These are phyloP conservation scores for Cliona cf. orientalis DNA, from an alignment of 37 sponge, comb jelly and placozoan genomes.

Conservation along the genomic window DNA sequence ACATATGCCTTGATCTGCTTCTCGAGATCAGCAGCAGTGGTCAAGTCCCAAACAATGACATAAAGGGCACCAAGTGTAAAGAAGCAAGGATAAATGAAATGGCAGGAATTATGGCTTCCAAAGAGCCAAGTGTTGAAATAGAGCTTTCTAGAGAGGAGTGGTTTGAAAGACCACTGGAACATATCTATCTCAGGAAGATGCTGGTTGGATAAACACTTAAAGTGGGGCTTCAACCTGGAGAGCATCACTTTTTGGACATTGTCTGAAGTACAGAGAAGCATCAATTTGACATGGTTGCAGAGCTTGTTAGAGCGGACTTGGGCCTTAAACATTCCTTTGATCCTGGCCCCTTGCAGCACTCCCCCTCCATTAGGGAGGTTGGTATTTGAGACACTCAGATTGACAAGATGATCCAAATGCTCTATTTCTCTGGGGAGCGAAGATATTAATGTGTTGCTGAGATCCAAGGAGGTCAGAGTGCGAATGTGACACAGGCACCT, in stretches of 20 bases:
- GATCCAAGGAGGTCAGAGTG: slow-evolving; percentile 73
- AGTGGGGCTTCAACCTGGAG: slow-evolving; percentile 29
- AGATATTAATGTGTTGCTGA: slow-evolving; percentile 49
- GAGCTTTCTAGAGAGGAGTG: slow-evolving; percentile 20
- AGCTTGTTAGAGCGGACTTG: slow-evolving; percentile 64
- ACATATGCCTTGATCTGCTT: slow-evolving; percentile 66
- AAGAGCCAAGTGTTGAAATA: slow-evolving; percentile 84
- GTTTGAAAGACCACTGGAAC: slow-evolving; percentile 63
- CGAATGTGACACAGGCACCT: slow-evolving; percentile 65
- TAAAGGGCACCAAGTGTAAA: slow-evolving; percentile 71
- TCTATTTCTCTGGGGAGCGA: slow-evolving; percentile 72
- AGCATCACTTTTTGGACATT: slow-evolving; percentile 44
- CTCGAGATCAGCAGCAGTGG: slow-evolving; percentile 35
- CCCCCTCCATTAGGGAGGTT: slow-evolving; percentile 49
- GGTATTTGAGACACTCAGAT: slow-evolving; percentile 41
- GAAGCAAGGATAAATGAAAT: slow-evolving; percentile 69
- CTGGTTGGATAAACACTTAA: neutral
- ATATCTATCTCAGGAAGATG: slow-evolving; percentile 30
- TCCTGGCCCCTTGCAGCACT: slow-evolving; percentile 17
- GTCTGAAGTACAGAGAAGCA: slow-evolving; percentile 66
- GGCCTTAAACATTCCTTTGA: slow-evolving; percentile 52
- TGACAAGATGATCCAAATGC: slow-evolving; percentile 59
- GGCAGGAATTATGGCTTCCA: slow-evolving; percentile 32
- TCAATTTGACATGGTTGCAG: slow-evolving; percentile 57
- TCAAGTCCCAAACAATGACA: slow-evolving; percentile 68